phyloP scores from a whole-genome alignment of 2,888 invertebrate species.

The Plagodis dolabraria region DNA sequence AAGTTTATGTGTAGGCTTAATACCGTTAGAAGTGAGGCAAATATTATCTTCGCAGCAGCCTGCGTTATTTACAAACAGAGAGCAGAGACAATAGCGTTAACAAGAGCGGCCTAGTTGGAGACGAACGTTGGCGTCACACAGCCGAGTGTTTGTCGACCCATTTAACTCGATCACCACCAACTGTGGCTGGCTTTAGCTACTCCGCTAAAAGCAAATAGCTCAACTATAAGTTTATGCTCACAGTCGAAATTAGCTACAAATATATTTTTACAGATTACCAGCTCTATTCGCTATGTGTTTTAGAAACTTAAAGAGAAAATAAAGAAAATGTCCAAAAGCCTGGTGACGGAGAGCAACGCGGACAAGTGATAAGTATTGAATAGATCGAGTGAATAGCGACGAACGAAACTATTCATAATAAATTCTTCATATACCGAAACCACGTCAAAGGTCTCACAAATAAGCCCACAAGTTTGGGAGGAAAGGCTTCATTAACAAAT shows the following conservation, averaged over 20 bases:
- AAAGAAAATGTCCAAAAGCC: background rate
- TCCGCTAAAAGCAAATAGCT: slow-evolving; percentile 20
- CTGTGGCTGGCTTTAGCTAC: slow-evolving; percentile 28
- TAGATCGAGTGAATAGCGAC: no score
- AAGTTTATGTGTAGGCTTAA: background rate
- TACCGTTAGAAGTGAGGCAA: slow-evolving; percentile 26
- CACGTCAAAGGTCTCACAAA: background rate
- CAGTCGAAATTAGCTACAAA: slow-evolving; percentile 27
- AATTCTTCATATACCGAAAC: background rate
- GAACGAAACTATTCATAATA: no score
- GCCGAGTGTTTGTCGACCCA: slow-evolving; percentile 63
- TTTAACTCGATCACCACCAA: slow-evolving; percentile 65
- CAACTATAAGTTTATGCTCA: slow-evolving; percentile 11
- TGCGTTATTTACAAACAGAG: slow-evolving; percentile 57
- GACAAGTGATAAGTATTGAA: no score
- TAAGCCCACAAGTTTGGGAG: background rate
- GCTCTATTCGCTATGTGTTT: background rate
- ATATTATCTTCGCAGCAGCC: slow-evolving; percentile 36
- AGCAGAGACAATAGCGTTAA: slow-evolving; percentile 72
- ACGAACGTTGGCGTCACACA: slow-evolving; percentile 67
- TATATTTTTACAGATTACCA: slow-evolving; percentile 22
- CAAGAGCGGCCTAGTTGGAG: slow-evolving; percentile 78
- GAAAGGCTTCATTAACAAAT: slow-evolving; percentile 13
- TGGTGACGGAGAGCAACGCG: no score
- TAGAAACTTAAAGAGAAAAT: background rate